A percentile compares a stretch with the other conserved stretches of the same genome.
Evolutionary conservation across 2,113 vertebrate species (phyloP).

Genomic region (Cinclus cinclus): DNA sequence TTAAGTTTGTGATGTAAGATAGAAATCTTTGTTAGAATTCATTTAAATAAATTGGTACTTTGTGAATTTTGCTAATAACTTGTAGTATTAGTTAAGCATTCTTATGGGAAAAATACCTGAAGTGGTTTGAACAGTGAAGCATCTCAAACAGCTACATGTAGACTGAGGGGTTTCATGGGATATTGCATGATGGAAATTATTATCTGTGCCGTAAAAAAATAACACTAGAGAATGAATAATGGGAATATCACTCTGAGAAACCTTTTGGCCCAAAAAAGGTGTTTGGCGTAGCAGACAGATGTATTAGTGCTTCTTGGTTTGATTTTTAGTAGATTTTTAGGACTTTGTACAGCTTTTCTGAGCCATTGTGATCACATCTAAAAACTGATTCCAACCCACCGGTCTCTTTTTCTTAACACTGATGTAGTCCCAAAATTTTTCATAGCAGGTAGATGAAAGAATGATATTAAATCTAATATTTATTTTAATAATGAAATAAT

Average conservation of each 20-base stretch:
- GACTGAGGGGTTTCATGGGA: neutral
- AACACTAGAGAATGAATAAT: neutral
- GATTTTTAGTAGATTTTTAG: neutral
- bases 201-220: neutral
- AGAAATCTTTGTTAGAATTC: neutral
- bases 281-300: neutral
- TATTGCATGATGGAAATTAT: neutral
- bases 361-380: neutral
- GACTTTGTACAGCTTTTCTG: neutral
- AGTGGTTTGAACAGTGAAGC: neutral
- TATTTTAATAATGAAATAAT: neutral
- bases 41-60: neutral
- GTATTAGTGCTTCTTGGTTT: neutral
- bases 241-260: neutral
- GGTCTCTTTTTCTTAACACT: neutral
- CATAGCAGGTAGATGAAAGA: neutral
- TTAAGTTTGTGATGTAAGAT: neutral
- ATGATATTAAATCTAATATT: neutral
- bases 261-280: neutral
- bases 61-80: neutral
- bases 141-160: neutral
- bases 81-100: neutral
- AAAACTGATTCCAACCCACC: neutral
- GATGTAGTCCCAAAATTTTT: neutral
- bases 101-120: neutral